A percentile compares a stretch with the other conserved stretches of the same genome.
These are phyloP conservation scores for Leptopilina drosophilae DNA, from an alignment of 2,888 invertebrate genomes.

Conservation along the genomic window DNA sequence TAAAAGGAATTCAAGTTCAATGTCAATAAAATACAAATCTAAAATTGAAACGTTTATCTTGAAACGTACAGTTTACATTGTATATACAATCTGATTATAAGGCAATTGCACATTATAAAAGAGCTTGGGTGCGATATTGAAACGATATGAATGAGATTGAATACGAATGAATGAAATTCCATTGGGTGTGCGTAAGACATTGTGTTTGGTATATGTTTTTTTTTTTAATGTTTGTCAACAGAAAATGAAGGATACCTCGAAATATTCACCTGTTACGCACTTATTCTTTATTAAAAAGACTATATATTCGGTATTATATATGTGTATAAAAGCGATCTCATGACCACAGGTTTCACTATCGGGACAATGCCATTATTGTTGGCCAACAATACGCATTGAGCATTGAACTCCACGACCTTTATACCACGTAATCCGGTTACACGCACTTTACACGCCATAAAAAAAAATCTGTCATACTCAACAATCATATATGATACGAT, in stretches of 20 bases:
- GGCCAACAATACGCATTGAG: constrained; percentile 62
- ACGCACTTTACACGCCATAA: constrained; percentile 63
- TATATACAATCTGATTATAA: constrained; percentile 10
- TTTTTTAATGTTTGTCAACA: constrained; percentile 38
- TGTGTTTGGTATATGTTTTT: background rate
- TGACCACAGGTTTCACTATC: constrained; percentile 54
- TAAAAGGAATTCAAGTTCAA: constrained; percentile 2
- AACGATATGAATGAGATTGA: constrained; percentile 30
- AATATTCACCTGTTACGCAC: constrained; percentile 34
- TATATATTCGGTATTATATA: constrained; percentile 41
- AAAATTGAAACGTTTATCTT: constrained; percentile 21
- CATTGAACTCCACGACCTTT: constrained; percentile 59
- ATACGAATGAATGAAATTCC: constrained; percentile 30
- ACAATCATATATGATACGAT: constrained; percentile 61
- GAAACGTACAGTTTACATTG: background rate
- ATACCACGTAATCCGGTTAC: constrained; percentile 63
- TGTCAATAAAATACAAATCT: background rate
- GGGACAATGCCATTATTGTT: constrained; percentile 61
- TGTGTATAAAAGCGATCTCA: constrained; percentile 43
- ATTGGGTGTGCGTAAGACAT: constrained; percentile 17
- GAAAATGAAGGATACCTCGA: constrained; percentile 31
- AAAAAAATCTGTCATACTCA: constrained; percentile 60
- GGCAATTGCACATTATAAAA: constrained; percentile 16
- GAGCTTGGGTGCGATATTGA: constrained; percentile 18
- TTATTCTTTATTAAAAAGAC: constrained; percentile 43